These are phyloP conservation scores for Probosciger aterrimus DNA, from an alignment of 2,113 vertebrate genomes.

Conservation along the genomic window DNA sequence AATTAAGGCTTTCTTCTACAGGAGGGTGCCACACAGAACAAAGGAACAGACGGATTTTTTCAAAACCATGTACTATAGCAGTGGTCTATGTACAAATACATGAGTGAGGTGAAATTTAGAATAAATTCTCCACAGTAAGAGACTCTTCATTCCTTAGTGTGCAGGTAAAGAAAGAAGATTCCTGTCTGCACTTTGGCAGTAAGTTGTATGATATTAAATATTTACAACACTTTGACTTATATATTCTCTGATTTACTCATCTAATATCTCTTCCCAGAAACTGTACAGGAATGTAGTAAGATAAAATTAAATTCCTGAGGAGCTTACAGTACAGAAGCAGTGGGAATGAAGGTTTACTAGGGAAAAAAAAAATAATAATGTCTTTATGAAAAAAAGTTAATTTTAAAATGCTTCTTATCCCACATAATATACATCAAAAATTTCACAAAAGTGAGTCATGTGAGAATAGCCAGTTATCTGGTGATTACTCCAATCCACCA, in stretches of 20 bases:
- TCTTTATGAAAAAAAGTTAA: background rate
- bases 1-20: background rate
- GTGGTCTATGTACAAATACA: background rate
- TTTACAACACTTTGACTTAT: background rate
- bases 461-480: background rate
- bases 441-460: background rate
- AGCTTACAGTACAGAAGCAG: background rate
- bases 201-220: background rate
- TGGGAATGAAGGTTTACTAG: background rate
- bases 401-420: background rate
- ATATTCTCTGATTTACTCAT: background rate
- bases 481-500: background rate
- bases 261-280: background rate
- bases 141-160: background rate
- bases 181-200: background rate
- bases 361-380: background rate
- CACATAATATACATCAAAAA: background rate
- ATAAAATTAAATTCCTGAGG: background rate
- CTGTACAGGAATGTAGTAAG: background rate
- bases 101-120: background rate
- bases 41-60: background rate
- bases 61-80: background rate
- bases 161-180: background rate
- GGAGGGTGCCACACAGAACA: background rate
- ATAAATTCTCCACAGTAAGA: background rate